Conservation (phyloP, 2,888 invertebrate genomes). For the Nineta flava region DNA sequence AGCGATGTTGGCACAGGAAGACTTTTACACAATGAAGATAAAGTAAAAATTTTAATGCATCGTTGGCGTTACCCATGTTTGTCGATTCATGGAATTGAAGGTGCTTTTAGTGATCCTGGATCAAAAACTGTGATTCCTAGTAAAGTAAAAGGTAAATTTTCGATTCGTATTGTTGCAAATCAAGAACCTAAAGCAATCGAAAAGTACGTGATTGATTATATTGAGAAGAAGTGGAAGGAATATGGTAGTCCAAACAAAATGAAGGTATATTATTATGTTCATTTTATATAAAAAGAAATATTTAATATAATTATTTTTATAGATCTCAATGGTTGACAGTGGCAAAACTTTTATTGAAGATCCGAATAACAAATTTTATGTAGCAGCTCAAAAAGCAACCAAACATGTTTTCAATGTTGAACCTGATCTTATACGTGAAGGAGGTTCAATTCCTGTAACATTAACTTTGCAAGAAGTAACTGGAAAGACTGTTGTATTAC, state of each 20-base stretch:
- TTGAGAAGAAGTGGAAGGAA: slow-evolving; percentile 62
- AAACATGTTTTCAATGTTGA: slow-evolving; percentile 74
- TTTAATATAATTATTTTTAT: background rate
- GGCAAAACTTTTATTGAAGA: slow-evolving; percentile 90
- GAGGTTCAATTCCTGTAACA: slow-evolving; percentile 95
- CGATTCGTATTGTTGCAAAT: slow-evolving; percentile 90
- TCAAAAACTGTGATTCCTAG: slow-evolving; percentile 90
- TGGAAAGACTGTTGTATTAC: slow-evolving; percentile 80
- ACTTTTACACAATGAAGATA: slow-evolving; percentile 63
- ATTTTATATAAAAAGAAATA: background rate
- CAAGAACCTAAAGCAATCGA: slow-evolving; percentile 76
- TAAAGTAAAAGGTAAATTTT: slow-evolving; percentile 93
- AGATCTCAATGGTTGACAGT: slow-evolving; percentile 40
- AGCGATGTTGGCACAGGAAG: slow-evolving; percentile 49
- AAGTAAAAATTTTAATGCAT: slow-evolving; percentile 75
- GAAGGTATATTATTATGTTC: slow-evolving; percentile 32
- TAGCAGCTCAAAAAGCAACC: slow-evolving; percentile 70
- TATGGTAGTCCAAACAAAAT: slow-evolving; percentile 76
- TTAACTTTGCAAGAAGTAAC: slow-evolving; percentile 84
- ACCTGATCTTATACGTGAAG: slow-evolving; percentile 92
- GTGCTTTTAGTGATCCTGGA: slow-evolving; percentile 83
- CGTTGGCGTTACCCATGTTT: slow-evolving; percentile 90
- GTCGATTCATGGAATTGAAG: slow-evolving; percentile 92
- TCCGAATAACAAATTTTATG: slow-evolving; percentile 81
- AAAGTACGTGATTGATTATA: slow-evolving; percentile 56